Evolutionary conservation across 2,888 invertebrate genomes (phyloP).

Genomic region (Rhingia rostrata): DNA sequence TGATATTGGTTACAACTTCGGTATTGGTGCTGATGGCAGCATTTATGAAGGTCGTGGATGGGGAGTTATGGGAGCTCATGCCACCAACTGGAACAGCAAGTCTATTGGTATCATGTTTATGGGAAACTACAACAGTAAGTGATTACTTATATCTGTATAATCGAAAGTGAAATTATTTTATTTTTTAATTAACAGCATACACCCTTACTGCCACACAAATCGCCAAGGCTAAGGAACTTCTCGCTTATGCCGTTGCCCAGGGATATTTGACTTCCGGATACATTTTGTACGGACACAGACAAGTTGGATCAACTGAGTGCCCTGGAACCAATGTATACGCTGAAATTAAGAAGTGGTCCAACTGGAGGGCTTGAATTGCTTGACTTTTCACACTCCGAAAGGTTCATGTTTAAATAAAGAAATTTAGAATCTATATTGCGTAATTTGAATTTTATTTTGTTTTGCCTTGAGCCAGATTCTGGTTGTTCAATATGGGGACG

Average conservation of each 20-base stretch:
- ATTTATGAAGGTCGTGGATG: slow-evolving; percentile 81
- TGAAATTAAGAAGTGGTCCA: slow-evolving; percentile 79
- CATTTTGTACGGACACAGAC: slow-evolving; percentile 79
- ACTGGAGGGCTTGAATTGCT: slow-evolving; percentile 78
- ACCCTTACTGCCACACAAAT: slow-evolving; percentile 77
- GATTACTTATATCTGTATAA: too few relatives aligned
- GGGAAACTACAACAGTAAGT: slow-evolving; percentile 71
- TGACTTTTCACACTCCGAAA: too few relatives aligned
- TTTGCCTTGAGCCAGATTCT: too few relatives aligned
- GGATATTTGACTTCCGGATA: slow-evolving; percentile 78
- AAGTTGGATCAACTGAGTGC: slow-evolving; percentile 79
- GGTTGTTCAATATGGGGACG: too few relatives aligned
- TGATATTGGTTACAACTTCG: slow-evolving; percentile 81
- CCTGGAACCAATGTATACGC: slow-evolving; percentile 79
- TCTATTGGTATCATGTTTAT: slow-evolving; percentile 81
- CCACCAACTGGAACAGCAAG: slow-evolving; percentile 79
- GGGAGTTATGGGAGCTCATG: slow-evolving; percentile 79
- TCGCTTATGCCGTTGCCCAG: slow-evolving; percentile 77
- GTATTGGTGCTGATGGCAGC: slow-evolving; percentile 80
- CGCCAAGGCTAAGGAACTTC: slow-evolving; percentile 76
- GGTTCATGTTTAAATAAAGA: too few relatives aligned
- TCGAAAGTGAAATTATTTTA: too few relatives aligned
- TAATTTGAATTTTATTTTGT: too few relatives aligned
- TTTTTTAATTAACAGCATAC: slow-evolving; percentile 74
- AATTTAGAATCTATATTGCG: too few relatives aligned